Percentiles rank a stretch among this genome's conserved stretches.
phyloP scores from a whole-genome alignment of 2,797 vertebrate species.

The Pseudochirops corinnae region DNA sequence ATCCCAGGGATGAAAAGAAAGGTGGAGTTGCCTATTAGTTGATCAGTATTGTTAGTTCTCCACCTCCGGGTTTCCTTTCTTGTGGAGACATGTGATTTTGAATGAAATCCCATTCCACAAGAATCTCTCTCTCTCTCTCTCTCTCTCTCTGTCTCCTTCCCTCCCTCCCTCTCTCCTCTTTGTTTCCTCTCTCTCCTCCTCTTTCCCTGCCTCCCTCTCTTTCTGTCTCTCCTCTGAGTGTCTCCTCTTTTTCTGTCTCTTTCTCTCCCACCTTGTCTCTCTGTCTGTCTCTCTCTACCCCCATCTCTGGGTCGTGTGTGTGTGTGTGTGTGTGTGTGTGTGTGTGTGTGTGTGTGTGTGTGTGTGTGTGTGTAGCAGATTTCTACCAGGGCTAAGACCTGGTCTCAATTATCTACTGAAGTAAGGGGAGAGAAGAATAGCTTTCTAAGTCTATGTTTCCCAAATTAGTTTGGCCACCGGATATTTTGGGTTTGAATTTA shows the following conservation, averaged over 20 bases:
- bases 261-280: no score
- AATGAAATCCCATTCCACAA: neutral
- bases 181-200: no score
- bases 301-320: no score
- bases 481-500: neutral
- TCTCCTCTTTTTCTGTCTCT: no score
- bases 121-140: neutral
- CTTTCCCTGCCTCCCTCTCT: no score
- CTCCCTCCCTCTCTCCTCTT: no score
- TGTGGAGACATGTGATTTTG: slow-evolving; percentile 5
- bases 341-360: neutral
- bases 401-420: neutral
- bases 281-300: no score
- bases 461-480: neutral
- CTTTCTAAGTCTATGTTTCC: neutral
- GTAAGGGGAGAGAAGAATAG: neutral
- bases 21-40: neutral
- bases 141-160: no score
- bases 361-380: neutral
- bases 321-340: no score
- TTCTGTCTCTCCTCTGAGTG: no score
- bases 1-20: neutral
- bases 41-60: neutral
- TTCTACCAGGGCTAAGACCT: neutral
- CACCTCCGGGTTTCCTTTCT: neutral